A percentile compares a stretch with the other conserved stretches of the same genome.
These are phyloP conservation scores for Echinarachnius parma DNA, from an alignment of 53 echinoderm and acorn worm genomes.

Conservation along the genomic window DNA sequence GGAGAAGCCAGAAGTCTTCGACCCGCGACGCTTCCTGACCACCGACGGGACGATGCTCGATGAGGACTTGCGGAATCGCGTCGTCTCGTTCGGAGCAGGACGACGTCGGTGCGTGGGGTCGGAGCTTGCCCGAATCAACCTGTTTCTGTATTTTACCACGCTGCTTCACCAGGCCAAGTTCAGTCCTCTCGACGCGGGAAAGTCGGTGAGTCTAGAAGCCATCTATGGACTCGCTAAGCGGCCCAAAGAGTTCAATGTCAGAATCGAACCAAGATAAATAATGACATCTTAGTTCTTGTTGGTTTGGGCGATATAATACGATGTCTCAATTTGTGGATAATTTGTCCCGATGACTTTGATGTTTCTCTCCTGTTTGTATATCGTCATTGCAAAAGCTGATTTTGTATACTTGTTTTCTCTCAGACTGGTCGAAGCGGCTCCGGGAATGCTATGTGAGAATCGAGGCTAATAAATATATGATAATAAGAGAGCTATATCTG, in stretches of 20 bases:
- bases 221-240: conserved; percentile 1
- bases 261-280: not conserved
- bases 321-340: no score
- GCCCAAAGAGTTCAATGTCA: not conserved
- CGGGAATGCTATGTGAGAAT: no score
- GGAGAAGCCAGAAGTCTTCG: conserved; percentile 39
- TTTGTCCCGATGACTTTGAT: no score
- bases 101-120: conserved; percentile 49
- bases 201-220: conserved; percentile 24
- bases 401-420: no score
- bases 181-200: conserved; percentile 8
- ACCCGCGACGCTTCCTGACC: conserved; percentile 25
- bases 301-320: no score
- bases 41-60: conserved; percentile 58
- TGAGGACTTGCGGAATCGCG: not conserved
- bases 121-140: conserved; percentile 37
- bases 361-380: no score
- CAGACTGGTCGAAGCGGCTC: no score
- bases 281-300: no score
- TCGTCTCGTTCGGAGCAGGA: conserved; percentile 39
- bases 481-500: no score
- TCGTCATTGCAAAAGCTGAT: no score
- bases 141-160: conserved; percentile 33
- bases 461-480: no score
- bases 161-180: conserved; percentile 24